Base-by-base conservation (phyloP, 2,797 vertebrate species). In the Hippocampus kuda region DNA sequence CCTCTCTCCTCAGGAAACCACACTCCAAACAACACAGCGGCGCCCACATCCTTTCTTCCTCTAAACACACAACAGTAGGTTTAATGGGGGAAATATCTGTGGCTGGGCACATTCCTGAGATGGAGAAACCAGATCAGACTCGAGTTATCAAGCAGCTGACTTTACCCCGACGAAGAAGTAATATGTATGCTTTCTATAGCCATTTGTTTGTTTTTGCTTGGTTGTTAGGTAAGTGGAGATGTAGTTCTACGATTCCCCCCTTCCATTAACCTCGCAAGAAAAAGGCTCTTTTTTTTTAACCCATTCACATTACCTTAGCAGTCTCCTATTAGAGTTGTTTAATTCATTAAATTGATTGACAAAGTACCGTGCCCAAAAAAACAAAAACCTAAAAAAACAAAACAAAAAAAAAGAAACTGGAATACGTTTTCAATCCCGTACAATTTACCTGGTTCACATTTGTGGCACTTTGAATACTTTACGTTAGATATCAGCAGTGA, bases 1-100 rank as follows among this genome's bases (percentile, higher is more conserved):
- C 72, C 62, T 73, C 71, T 77, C 74, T 80, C 72, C 41, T 78
- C 83, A 88, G 86, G 87, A 91, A 88, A 85, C 84, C 81, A 73
- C 77, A 85, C 75, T 85, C 75, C 78, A 88, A 89, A 89, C 84
- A 86, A 79, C 77, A 56, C 68, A 66, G 80, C 30, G 1, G 42
- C 66, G 70, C 79, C 82, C 78, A 86, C 84, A 85, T 84, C 83
- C 84, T 85, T 76, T 70, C 84, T 83, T 75, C 70, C 48, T 60
- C 68, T 70, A 67, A 26, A 65, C 78, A 15, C 71, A 65, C 62
- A 65, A 8, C 26, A 26, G 69, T 65, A 22, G 68, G 62, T 68
- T 70, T 15, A 26, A 34, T 49, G 75, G 79, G 46, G 24, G 65
- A 68, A 38, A 75, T 71, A 79, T 71, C 77, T 72, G 77, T 78